Evolutionary conservation across 2,113 vertebrate genomes (phyloP).

Genomic region (Centropristis striata): DNA sequence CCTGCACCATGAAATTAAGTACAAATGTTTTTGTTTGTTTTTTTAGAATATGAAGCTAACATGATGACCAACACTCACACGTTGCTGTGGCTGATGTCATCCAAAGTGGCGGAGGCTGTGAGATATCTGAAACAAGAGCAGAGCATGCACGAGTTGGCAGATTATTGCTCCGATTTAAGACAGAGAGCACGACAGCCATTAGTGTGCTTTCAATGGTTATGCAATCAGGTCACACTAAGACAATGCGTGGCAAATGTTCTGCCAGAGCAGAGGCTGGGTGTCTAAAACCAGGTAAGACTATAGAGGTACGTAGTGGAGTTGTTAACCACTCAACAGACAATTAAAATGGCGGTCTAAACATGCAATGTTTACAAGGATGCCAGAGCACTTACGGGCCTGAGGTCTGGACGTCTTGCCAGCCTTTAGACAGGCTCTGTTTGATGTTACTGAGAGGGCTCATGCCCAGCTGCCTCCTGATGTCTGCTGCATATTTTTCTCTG

Average conservation of each 20-base stretch:
- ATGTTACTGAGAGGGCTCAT: slow-evolving; percentile 89
- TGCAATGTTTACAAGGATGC: not conserved
- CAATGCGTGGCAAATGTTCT: slow-evolving; percentile 17
- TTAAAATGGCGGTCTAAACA: not conserved
- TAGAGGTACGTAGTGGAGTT: not conserved
- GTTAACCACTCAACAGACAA: not conserved
- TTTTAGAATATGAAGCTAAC: not conserved
- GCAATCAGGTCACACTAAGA: slow-evolving; percentile 42
- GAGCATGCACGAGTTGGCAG: slow-evolving; percentile 20
- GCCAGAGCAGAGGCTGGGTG: not conserved
- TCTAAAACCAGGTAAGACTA: slow-evolving; percentile 17
- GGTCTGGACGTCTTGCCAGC: slow-evolving; percentile 95
- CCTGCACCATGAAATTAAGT: fast-evolving
- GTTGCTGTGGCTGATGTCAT: slow-evolving; percentile 89
- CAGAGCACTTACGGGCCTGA: slow-evolving; percentile 90
- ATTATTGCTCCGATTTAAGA: slow-evolving; percentile 36
- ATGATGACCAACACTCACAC: slow-evolving; percentile 81
- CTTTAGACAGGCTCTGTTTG: slow-evolving; percentile 91
- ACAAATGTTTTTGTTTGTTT: not conserved
- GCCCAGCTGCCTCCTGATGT: slow-evolving; percentile 93
- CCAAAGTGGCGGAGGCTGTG: slow-evolving; percentile 88
- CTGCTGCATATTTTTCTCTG: slow-evolving; percentile 92
- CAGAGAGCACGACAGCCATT: not conserved
- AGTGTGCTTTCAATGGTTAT: slow-evolving; percentile 50
- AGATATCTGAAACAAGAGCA: slow-evolving; percentile 86